A percentile compares a stretch with the other conserved stretches of the same genome.
phyloP scores from a whole-genome alignment of 2,113 vertebrate species.

The Dipodomys stephensi region DNA sequence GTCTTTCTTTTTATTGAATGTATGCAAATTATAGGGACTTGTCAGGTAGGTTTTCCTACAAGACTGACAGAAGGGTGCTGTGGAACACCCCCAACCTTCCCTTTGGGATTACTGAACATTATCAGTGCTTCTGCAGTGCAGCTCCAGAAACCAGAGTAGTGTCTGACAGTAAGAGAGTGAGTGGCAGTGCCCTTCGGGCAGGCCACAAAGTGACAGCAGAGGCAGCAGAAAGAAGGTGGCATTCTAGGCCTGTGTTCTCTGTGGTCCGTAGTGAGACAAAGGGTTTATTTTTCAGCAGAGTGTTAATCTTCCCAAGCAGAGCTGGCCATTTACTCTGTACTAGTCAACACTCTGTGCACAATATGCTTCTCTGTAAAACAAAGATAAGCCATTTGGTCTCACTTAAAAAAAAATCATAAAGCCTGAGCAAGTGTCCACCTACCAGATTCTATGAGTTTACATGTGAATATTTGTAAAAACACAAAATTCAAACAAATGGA shows the following conservation, averaged over 20 bases:
- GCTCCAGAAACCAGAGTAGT: not conserved
- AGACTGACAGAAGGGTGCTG: not conserved
- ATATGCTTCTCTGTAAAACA: constrained; percentile 80
- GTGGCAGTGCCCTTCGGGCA: constrained; percentile 60
- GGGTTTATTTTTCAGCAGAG: constrained; percentile 78
- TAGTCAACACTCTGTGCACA: constrained; percentile 78
- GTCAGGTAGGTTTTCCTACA: constrained; percentile 55
- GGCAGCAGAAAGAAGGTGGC: not conserved
- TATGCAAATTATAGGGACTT: constrained; percentile 66
- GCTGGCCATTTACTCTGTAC: constrained; percentile 79
- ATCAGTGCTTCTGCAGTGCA: constrained; percentile 68
- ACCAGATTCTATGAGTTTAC: constrained; percentile 56
- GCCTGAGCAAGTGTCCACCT: constrained; percentile 66
- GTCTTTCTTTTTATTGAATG: not conserved
- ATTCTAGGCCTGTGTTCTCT: constrained; percentile 47
- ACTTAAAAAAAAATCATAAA: constrained; percentile 73
- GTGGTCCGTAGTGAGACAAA: constrained; percentile 73
- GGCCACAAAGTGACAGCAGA: constrained; percentile 38
- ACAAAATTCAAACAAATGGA: constrained; percentile 69
- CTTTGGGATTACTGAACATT: constrained; percentile 59
- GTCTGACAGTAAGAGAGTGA: constrained; percentile 25
- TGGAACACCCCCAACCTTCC: constrained; percentile 38
- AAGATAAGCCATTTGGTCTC: constrained; percentile 84
- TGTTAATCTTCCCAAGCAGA: constrained; percentile 84
- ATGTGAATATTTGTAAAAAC: constrained; percentile 52